Conservation (phyloP, 2,113 vertebrate genomes). For the Bothrops jararaca region DNA sequence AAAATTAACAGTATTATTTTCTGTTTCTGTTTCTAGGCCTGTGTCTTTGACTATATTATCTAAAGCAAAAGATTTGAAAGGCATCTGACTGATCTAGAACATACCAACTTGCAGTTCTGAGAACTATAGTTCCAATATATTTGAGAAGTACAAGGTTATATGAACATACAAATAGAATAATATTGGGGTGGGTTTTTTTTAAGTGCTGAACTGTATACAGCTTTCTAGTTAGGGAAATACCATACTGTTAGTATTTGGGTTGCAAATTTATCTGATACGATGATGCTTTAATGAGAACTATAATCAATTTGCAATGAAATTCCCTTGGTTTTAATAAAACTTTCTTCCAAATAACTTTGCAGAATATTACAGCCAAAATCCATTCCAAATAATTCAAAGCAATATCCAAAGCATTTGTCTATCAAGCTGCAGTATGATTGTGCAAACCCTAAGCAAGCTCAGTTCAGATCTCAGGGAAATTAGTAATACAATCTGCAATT, state of each 20-base stretch:
- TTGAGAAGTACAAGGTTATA: background rate
- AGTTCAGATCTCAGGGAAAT: background rate
- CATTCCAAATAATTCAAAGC: background rate
- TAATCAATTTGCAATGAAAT: background rate
- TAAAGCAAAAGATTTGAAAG: background rate
- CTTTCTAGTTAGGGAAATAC: background rate
- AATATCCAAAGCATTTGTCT: background rate
- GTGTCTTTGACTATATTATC: background rate
- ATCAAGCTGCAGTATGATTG: background rate
- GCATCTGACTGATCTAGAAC: background rate
- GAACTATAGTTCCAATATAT: background rate
- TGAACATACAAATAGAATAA: background rate
- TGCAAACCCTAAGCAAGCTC: background rate
- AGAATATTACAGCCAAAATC: background rate
- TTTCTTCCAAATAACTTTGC: background rate
- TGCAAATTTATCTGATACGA: background rate
- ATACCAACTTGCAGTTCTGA: background rate
- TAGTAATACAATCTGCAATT: background rate
- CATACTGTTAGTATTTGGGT: background rate
- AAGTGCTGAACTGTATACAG: background rate
- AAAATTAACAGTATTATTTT: slow-evolving; percentile 51
- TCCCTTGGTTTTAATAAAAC: background rate
- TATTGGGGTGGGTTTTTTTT: background rate
- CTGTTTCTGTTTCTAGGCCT: too few species aligned
- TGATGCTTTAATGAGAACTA: background rate